A percentile compares a stretch with the other conserved stretches of the same genome.
phyloP scores from a whole-genome alignment of 2,888 invertebrate species.

The Synanthedon vespiformis region DNA sequence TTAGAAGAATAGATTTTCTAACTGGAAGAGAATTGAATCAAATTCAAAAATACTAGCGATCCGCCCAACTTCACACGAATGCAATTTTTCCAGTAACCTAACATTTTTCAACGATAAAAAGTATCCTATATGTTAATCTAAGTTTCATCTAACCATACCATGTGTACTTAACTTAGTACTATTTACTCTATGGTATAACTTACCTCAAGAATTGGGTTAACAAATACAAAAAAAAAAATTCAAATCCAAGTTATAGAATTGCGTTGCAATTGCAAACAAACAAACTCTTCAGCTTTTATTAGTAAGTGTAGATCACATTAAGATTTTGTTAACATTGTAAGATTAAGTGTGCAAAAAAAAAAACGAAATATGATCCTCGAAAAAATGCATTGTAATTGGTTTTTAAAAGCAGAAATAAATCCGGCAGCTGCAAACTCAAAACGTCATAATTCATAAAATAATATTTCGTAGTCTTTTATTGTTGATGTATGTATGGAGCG shows the following conservation, averaged over 20 bases:
- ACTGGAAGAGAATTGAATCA: too few relatives aligned
- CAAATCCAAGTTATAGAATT: too few relatives aligned
- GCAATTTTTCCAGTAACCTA: too few relatives aligned
- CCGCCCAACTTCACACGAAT: too few relatives aligned
- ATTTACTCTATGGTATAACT: too few relatives aligned
- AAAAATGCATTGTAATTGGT: not conserved
- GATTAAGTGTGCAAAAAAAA: not conserved
- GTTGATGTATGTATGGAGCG: not conserved
- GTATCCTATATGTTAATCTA: too few relatives aligned
- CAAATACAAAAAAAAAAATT: not conserved
- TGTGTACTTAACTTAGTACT: too few relatives aligned
- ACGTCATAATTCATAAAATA: not conserved
- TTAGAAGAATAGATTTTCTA: not conserved
- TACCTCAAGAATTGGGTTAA: not conserved
- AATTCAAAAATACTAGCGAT: too few relatives aligned
- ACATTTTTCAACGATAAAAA: too few relatives aligned
- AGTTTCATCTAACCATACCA: too few relatives aligned
- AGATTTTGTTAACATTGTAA: not conserved
- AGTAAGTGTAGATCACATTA: not conserved
- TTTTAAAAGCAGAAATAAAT: not conserved
- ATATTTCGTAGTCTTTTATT: not conserved
- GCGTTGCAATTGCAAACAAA: not conserved
- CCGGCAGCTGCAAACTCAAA: not conserved
- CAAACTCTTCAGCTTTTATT: too few relatives aligned
- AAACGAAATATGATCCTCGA: not conserved